phyloP scores from a whole-genome alignment of 2,113 vertebrate species.

The Paralichthys olivaceus region DNA sequence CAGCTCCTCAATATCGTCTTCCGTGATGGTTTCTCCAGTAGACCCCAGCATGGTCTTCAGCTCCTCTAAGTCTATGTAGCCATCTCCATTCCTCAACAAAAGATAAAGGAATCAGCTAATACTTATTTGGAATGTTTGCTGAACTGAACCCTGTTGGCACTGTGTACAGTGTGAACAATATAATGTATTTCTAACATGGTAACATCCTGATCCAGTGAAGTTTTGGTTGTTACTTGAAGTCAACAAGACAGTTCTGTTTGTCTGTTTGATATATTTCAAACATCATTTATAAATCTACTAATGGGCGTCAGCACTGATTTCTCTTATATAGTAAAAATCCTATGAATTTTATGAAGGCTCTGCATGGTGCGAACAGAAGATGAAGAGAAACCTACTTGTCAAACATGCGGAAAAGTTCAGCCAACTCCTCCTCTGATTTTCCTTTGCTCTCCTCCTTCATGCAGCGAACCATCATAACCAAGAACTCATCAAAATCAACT shows the following conservation, averaged over 20 bases:
- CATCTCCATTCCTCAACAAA: conserved; percentile 81
- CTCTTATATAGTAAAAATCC: background rate
- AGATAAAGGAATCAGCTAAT: conserved; percentile 6
- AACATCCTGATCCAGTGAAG: too few relatives aligned
- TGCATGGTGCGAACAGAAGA: background rate
- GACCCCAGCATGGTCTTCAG: conserved; percentile 83
- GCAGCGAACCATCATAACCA: conserved; percentile 88
- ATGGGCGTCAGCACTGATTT: background rate
- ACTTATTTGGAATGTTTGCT: background rate
- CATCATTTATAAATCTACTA: too few relatives aligned
- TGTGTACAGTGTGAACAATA: too few relatives aligned
- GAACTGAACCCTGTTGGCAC: background rate
- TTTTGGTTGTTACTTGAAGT: background rate
- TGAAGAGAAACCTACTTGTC: conserved; percentile 78
- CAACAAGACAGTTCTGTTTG: background rate
- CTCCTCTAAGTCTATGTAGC: conserved; percentile 85
- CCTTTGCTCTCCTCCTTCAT: conserved; percentile 89
- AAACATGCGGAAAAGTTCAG: conserved; percentile 87
- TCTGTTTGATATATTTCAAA: too few relatives aligned
- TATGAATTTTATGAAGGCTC: background rate
- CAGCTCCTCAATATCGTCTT: conserved; percentile 85
- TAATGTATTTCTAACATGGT: too few relatives aligned
- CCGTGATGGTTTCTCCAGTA: conserved; percentile 84
- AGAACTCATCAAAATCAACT: conserved; percentile 86
- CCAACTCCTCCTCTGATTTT: conserved; percentile 86